Evolutionary conservation across 2,113 vertebrate species (phyloP), one percentile per base, ranked within the genome.

Genomic region (Polyodon spathula): DNA sequence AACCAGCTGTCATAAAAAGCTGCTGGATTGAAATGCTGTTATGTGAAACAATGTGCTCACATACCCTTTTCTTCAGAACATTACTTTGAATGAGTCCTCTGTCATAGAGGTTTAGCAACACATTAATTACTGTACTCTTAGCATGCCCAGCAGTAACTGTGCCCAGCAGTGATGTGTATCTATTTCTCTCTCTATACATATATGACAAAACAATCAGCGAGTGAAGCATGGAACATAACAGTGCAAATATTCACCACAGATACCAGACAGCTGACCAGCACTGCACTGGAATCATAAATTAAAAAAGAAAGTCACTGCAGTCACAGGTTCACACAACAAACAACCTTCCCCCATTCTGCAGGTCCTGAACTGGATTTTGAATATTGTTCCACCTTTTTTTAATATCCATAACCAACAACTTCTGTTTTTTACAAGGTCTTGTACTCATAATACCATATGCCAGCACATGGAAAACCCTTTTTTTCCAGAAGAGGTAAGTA

Each of bases 181-280:
- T 50, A 40, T 39, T 61, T 43, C 39, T 65, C 39, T 65, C 63
- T 54, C 63, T 46, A 27, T 56, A 63, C 54, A 27, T 54, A 63
- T 54, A 51, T 68, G 66, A 63, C 38, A 56, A 65, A 56, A 44
- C 53, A 74, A 42, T 65, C 15, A 60, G 62, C 48, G 66, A 46
- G 66, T 62, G 54, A 76, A 63, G 69, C 56, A 66, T 67, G 62
- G 57, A 76, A 75, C 71, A 59, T 70, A 80, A 83, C 68, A 83
- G 78, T 80, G 78, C 78, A 83, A 86, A 80, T 72, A 50, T 66
- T 76, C 48, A 78, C 63, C 56, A 75, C 64, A 60, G 75, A 66
- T 74, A 71, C 79, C 78, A 76, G 54, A 78, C 81, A 84, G 81
- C 80, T 81, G 73, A 77, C 84, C 84, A 83, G 84, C 81, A 77